Evolutionary conservation across 2,797 vertebrate species (phyloP).

Genomic region (Enteromius mattozi): DNA sequence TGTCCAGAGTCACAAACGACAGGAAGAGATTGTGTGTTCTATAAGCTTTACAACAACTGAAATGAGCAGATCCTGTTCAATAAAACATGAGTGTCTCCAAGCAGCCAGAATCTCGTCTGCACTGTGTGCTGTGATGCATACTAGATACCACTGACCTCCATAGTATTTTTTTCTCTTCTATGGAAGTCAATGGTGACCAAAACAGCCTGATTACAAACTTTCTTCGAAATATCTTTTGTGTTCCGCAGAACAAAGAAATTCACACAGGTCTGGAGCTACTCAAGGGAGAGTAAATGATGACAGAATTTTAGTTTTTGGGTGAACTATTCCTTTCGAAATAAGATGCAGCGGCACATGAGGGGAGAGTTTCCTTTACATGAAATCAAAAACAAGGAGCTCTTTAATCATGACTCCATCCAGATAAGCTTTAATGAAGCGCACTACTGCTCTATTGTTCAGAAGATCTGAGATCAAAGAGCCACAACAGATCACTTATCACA

Average conservation of each 20-base stretch:
- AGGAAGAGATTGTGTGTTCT: neutral
- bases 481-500: conserved; percentile 19
- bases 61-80: neutral
- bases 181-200: too few relatives aligned
- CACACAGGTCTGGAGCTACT: too few relatives aligned
- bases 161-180: too few relatives aligned
- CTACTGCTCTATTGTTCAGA: neutral
- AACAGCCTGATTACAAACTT: neutral
- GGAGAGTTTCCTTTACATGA: neutral
- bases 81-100: neutral
- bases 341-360: neutral
- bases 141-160: neutral
- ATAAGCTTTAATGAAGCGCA: neutral
- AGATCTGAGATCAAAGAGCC: neutral
- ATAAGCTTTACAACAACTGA: neutral
- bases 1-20: neutral
- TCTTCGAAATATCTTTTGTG: too few relatives aligned
- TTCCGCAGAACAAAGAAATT: too few relatives aligned
- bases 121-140: neutral
- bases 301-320: too few relatives aligned
- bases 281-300: too few relatives aligned
- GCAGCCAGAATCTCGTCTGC: neutral
- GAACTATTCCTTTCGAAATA: neutral
- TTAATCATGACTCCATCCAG: conserved; percentile 24
- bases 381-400: conserved; percentile 8